Evolutionary conservation across 1,140 invertebrate genomes (phyloP).

Genomic region (Neodiprion lecontei): DNA sequence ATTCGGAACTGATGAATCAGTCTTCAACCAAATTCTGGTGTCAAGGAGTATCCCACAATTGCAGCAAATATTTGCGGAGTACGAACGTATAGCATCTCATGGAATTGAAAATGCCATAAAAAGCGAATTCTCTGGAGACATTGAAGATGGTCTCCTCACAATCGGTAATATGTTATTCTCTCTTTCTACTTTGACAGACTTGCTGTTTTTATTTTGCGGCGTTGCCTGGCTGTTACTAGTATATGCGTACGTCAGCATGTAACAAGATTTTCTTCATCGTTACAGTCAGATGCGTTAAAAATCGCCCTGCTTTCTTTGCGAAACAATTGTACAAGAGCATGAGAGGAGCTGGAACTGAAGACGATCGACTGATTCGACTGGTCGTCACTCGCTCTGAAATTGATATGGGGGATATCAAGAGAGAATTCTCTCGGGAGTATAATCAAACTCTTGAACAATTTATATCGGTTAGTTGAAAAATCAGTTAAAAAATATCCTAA

Average conservation of each 20-base stretch:
- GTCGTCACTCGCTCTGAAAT: slow-evolving; percentile 83
- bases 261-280: slow-evolving; percentile 28
- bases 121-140: slow-evolving; percentile 69
- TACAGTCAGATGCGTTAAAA: slow-evolving; percentile 75
- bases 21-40: slow-evolving; percentile 66
- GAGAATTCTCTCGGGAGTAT: slow-evolving; percentile 75
- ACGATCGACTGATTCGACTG: slow-evolving; percentile 80
- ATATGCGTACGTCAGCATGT: too few species aligned
- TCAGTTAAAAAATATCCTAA: background rate
- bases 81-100: slow-evolving; percentile 62
- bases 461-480: slow-evolving; percentile 67
- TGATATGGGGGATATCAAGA: slow-evolving; percentile 80
- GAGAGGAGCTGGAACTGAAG: slow-evolving; percentile 82
- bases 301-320: slow-evolving; percentile 84
- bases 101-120: slow-evolving; percentile 68
- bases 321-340: slow-evolving; percentile 82
- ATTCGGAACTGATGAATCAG: slow-evolving; percentile 67
- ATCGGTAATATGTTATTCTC: slow-evolving; percentile 50
- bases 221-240: too few species aligned
- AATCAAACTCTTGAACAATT: slow-evolving; percentile 76
- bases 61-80: slow-evolving; percentile 61
- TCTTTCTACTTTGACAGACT: background rate
- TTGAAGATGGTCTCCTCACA: slow-evolving; percentile 65
- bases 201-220: background rate
- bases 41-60: slow-evolving; percentile 63